phyloP scores from a whole-genome alignment of 2,888 invertebrate genomes.

The Merodon equestris region DNA sequence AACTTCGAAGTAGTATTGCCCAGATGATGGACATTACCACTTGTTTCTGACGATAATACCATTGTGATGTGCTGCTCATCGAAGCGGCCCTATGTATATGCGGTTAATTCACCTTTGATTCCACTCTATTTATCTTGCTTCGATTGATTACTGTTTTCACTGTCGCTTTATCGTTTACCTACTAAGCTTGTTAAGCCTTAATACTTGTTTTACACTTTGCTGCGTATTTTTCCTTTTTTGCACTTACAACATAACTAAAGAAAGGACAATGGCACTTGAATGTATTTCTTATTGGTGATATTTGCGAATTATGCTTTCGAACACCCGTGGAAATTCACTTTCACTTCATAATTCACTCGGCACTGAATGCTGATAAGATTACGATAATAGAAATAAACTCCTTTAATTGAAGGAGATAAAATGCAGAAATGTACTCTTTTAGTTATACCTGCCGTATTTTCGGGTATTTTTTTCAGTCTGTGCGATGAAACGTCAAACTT shows the following conservation, averaged over 20 bases:
- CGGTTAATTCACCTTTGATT: not conserved
- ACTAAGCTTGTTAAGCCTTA: not conserved
- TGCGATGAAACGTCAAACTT: conserved; percentile 45
- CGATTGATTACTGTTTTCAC: too few species aligned
- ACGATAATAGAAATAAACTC: conserved; percentile 5
- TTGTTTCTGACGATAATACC: conserved; percentile 54
- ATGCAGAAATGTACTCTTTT: conserved; percentile 9
- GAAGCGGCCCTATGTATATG: conserved; percentile 43
- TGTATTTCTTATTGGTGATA: conserved; percentile 48
- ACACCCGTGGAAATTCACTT: conserved; percentile 13
- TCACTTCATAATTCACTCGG: conserved; percentile 35
- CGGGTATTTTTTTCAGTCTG: conserved; percentile 1
- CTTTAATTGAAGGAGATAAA: conserved; percentile 10
- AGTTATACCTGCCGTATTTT: conserved; percentile 48
- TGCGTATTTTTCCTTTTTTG: not conserved
- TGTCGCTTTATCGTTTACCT: too few species aligned
- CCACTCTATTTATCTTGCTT: conserved; percentile 3
- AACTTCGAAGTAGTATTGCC: conserved; percentile 35
- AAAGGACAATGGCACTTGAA: conserved; percentile 53
- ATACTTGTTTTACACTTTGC: not conserved
- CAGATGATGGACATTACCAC: conserved; percentile 28
- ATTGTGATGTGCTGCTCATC: conserved; percentile 60
- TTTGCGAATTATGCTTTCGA: conserved; percentile 23
- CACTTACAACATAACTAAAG: conserved; percentile 35
- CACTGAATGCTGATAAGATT: conserved; percentile 16